Base-by-base conservation (phyloP, 2,888 invertebrate species). In the Eupeodes luniger region DNA sequence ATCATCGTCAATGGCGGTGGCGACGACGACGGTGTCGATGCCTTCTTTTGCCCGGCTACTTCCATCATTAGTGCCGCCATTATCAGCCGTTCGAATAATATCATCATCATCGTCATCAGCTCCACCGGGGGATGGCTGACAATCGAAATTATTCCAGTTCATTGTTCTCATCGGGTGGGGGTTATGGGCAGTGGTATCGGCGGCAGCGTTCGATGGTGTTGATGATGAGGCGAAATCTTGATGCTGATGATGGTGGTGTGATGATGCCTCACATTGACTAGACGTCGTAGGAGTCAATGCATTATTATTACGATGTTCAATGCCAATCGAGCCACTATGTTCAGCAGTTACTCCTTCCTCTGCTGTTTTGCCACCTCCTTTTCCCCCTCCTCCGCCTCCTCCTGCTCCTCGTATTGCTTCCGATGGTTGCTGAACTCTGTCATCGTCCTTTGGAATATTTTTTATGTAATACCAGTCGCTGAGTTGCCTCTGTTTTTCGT, bases 401-500 rank as follows among this genome's bases (percentile, higher is more conserved):
- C 11, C 49, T 12, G 0, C 16, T 7, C n/a, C 69, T 14, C n/a
- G n/a, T 12, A 47, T 19, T 12, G 40, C 12, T 27, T 67, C 67
- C 19, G n/a, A n/a, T 55, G 36, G 9, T 59, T 47, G 69, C 57
- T 62, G 72, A 40, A 79, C 75, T 51, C 57, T 76, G 5, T 51
- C 51, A 34, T 69, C 40, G 44, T 51, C 80, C 85, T 84, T 85
- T 36, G 77, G 86, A 70, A 77, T 88, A n/a, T 89, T 90, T 84
- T 91, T 91, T 75, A 91, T 91, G 69, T 91, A 91, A 89, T 91
- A 91, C 91, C 91, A 91, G 85, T 91, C 90, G 82, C 90, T 91
- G n/a, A 91, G 89, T 81, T 90, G 89, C 82, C 90, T 91, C 76
- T 90, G 91, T 80, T 91, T 91, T 75, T 90, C 90, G 36, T 80